Evolutionary conservation across 2,888 invertebrate genomes (phyloP).

Genomic region (Xylocampa areola): DNA sequence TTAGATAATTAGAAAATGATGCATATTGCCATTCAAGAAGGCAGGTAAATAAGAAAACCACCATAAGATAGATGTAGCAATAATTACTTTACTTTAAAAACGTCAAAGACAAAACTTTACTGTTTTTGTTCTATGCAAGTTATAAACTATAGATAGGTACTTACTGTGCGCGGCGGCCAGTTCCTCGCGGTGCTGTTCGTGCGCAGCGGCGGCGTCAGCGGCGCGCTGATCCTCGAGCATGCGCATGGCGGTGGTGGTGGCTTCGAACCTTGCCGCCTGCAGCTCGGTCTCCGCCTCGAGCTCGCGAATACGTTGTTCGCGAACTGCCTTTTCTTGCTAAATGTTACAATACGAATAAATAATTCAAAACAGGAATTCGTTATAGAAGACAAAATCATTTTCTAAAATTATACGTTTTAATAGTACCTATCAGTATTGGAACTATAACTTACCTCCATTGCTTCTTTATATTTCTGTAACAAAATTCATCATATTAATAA

Average conservation of each 20-base stretch:
- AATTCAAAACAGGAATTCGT: too few species aligned
- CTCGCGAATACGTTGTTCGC: slow-evolving; percentile 87
- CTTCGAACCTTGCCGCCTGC: slow-evolving; percentile 77
- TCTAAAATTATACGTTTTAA: too few species aligned
- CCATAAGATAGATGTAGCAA: too few species aligned
- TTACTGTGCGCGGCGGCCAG: slow-evolving; percentile 84
- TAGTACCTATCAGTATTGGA: too few species aligned
- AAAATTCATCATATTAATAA: slow-evolving; percentile 31
- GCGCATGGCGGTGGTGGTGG: slow-evolving; percentile 76
- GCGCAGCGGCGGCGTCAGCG: slow-evolving; percentile 70
- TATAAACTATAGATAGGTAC: slow-evolving; percentile 20
- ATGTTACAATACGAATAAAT: background rate
- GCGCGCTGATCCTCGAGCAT: slow-evolving; percentile 78
- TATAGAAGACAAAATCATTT: too few species aligned
- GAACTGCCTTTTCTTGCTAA: slow-evolving; percentile 80
- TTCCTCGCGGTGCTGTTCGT: slow-evolving; percentile 84
- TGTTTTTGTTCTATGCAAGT: background rate
- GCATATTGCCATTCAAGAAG: too few species aligned
- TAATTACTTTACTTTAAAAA: too few species aligned
- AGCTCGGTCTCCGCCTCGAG: slow-evolving; percentile 81
- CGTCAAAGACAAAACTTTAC: too few species aligned
- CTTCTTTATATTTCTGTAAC: slow-evolving; percentile 87
- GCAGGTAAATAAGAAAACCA: background rate
- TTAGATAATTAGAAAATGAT: background rate
- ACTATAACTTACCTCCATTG: slow-evolving; percentile 84